phyloP scores from a whole-genome alignment of 2,888 invertebrate species.

The Fragum fragum region DNA sequence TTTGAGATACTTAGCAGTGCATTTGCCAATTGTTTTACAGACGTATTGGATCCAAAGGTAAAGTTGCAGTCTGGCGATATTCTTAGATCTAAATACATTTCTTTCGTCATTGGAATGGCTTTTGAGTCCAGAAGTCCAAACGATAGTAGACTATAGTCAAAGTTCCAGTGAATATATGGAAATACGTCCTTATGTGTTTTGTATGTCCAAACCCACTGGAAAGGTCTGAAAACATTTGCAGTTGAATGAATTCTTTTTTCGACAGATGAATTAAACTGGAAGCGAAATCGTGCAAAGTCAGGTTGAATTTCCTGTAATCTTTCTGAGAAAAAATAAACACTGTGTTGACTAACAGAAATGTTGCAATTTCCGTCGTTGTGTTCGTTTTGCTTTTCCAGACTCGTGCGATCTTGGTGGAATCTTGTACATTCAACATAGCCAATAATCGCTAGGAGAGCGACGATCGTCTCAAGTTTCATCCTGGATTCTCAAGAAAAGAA shows the following conservation, averaged over 20 bases:
- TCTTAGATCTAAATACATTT: background rate
- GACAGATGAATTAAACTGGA: too few relatives aligned
- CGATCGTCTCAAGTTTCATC: too few relatives aligned
- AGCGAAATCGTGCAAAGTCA: too few relatives aligned
- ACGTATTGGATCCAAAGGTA: constrained; percentile 29
- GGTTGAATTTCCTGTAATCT: too few relatives aligned
- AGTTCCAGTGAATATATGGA: constrained; percentile 43
- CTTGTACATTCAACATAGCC: too few relatives aligned
- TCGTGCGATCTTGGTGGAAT: too few relatives aligned
- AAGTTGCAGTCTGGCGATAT: background rate
- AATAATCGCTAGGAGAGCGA: too few relatives aligned
- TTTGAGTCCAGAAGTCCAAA: constrained; percentile 51
- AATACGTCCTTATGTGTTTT: constrained; percentile 14
- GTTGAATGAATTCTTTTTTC: background rate
- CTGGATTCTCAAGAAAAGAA: too few relatives aligned
- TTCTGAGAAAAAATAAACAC: too few relatives aligned
- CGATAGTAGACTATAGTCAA: constrained; percentile 42
- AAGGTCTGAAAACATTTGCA: constrained; percentile 33
- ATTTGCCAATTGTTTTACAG: background rate
- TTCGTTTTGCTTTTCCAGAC: too few relatives aligned
- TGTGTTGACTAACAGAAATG: too few relatives aligned
- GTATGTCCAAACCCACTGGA: constrained; percentile 55
- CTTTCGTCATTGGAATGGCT: constrained; percentile 7
- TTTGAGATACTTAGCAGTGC: constrained; percentile 14
- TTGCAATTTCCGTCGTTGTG: too few relatives aligned